Base-by-base conservation (phyloP, 2,888 invertebrate genomes). In the Eupithecia centaureata region DNA sequence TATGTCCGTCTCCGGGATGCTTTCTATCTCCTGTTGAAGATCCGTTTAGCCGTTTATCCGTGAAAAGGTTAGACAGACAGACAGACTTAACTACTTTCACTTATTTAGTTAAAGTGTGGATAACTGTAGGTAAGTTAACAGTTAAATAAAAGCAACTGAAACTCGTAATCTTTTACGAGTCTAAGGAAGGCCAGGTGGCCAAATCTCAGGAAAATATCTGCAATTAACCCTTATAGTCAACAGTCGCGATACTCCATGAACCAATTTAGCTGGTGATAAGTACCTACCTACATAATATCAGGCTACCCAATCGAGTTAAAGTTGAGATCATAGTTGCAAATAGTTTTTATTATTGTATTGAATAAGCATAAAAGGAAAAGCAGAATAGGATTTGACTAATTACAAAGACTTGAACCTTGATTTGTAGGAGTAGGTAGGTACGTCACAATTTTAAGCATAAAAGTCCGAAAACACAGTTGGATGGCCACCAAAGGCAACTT, bases 181-280 rank as follows among this genome's bases (percentile, higher is more conserved):
- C 52, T 7, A 27, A 52, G 27, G 52, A 30, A 61, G 51, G 13
- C 18, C 18, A 13, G 56, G 22, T 59, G 60, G 60, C 54, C 60
- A 56, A 63, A 61, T 33, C 61, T 35, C 38, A 18, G 35, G 22
- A 22, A 56, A 51, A 61, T 61, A 57, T 22, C 63, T 28, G 54
- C 56, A 63, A 63, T 63, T 67, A 67, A 61, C 67, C 60, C 56
- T 63, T 63, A 27, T 18, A 47, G 22, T 33, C n/a, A 54, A 47
- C 47, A 38, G 25, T 12, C 15, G 35, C 25, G 63, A 56, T 61
- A 64, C 57, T 61, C 58, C 27, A 51, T 30, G 61, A 52, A 64
- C 57, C 61, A 58, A 64, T 68, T 68, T 51, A 35, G 64, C 60
- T 61, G 10, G 28, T 58, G 57, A 61, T 52, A 68, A 64, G 59